Evolutionary conservation across 2,888 invertebrate species (phyloP).

Genomic region (Abscondita cerata): DNA sequence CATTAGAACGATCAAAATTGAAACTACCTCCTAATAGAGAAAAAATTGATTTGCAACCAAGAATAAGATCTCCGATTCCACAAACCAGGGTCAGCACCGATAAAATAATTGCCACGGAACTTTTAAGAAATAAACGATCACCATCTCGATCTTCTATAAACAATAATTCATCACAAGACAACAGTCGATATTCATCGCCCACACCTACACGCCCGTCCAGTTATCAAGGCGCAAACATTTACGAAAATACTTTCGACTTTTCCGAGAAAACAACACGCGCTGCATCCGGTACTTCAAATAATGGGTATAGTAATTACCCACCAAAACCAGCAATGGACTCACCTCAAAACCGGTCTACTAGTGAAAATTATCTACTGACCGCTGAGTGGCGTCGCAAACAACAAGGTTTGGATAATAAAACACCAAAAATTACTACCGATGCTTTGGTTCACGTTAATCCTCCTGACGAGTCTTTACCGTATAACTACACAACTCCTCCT

Average conservation of each 20-base stretch:
- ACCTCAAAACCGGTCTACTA: not conserved
- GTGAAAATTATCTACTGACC: constrained; percentile 31
- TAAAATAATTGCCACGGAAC: constrained; percentile 56
- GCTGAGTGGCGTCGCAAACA: constrained; percentile 42
- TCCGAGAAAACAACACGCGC: not conserved
- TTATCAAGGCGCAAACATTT: constrained; percentile 15
- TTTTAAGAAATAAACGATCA: constrained; percentile 46
- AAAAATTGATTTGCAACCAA: constrained; percentile 52
- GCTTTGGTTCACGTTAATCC: constrained; percentile 48
- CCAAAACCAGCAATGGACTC: no score
- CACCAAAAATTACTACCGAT: constrained; percentile 43
- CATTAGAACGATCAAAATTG: constrained; percentile 53
- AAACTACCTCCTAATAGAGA: constrained; percentile 54
- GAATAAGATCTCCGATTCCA: constrained; percentile 56
- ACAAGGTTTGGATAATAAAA: constrained; percentile 33
- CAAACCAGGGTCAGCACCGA: constrained; percentile 53
- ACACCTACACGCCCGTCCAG: constrained; percentile 20
- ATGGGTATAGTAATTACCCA: no score
- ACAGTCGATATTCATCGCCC: constrained; percentile 20
- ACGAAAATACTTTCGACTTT: constrained; percentile 3
- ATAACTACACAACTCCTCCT: not conserved
- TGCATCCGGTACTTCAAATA: not conserved
- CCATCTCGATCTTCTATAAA: constrained; percentile 31
- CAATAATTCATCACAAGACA: constrained; percentile 24
- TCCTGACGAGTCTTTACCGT: constrained; percentile 13